Percentiles rank a stretch among this genome's conserved stretches.
Evolutionary conservation across 2,888 invertebrate species (phyloP).

Genomic region (Cyrtodaria siliqua): DNA sequence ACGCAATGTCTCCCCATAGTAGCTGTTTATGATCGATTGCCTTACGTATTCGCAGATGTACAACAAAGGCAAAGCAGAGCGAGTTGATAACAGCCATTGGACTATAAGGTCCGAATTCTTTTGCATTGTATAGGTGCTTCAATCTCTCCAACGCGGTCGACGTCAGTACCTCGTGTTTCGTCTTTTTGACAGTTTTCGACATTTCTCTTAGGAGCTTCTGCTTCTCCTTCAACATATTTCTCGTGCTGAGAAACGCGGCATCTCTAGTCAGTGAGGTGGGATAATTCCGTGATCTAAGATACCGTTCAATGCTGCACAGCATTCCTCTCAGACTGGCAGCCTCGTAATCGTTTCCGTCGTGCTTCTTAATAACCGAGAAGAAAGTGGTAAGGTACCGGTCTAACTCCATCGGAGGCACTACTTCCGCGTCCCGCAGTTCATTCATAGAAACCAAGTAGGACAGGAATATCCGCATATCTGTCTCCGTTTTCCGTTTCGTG

Average conservation of each 20-base stretch:
- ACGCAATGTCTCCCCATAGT: slow-evolving; percentile 79
- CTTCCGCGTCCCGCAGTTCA: slow-evolving; percentile 74
- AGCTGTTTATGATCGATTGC: slow-evolving; percentile 80
- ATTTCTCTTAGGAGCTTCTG: slow-evolving; percentile 74
- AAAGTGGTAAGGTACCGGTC: slow-evolving; percentile 78
- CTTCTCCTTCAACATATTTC: slow-evolving; percentile 76
- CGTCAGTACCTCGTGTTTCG: slow-evolving; percentile 27
- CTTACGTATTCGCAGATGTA: slow-evolving; percentile 76
- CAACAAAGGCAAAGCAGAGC: slow-evolving; percentile 77
- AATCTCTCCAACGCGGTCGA: slow-evolving; percentile 72
- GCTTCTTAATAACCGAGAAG: slow-evolving; percentile 77
- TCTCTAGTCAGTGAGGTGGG: slow-evolving; percentile 77
- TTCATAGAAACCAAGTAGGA: slow-evolving; percentile 72
- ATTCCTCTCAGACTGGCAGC: slow-evolving; percentile 79
- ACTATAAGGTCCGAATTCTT: slow-evolving; percentile 80
- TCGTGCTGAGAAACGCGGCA: slow-evolving; percentile 72
- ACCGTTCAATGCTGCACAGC: slow-evolving; percentile 79
- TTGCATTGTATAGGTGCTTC: slow-evolving; percentile 74
- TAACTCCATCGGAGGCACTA: slow-evolving; percentile 73
- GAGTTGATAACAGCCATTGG: slow-evolving; percentile 78
- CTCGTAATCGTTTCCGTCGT: slow-evolving; percentile 80
- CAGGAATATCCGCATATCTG: slow-evolving; percentile 79
- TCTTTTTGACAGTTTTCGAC: slow-evolving; percentile 71
- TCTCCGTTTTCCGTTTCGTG: slow-evolving; percentile 80
- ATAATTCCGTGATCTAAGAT: slow-evolving; percentile 74